Evolutionary conservation across 2,113 vertebrate genomes (phyloP).

Genomic region (Isichthys henryi): DNA sequence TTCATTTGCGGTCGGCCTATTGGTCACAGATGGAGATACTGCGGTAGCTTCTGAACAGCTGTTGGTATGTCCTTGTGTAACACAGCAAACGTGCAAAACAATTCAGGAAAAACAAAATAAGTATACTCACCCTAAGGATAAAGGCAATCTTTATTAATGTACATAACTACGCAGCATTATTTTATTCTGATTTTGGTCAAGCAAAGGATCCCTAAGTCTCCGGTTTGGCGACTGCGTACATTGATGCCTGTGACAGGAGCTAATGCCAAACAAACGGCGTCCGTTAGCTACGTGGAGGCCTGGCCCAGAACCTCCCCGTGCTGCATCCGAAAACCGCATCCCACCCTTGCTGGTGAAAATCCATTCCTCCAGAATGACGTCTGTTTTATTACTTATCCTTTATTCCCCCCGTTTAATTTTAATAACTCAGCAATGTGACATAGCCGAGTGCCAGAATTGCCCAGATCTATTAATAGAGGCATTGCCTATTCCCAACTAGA

Average conservation of each 20-base stretch:
- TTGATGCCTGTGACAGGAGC: slow-evolving; percentile 39
- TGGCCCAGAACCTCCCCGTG: neutral
- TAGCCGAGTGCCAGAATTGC: slow-evolving; percentile 42
- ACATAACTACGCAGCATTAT: neutral
- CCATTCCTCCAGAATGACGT: slow-evolving; percentile 31
- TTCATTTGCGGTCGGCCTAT: slow-evolving; percentile 8
- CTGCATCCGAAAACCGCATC: slow-evolving; percentile 26
- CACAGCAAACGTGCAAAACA: neutral
- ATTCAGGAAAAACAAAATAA: neutral
- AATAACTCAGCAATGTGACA: slow-evolving; percentile 44
- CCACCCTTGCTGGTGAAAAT: slow-evolving; percentile 35
- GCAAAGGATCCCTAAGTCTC: neutral
- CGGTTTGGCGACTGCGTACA: slow-evolving; percentile 49
- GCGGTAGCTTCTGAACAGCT: neutral
- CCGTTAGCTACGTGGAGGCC: neutral
- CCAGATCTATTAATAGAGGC: slow-evolving; percentile 45
- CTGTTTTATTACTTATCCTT: slow-evolving; percentile 40
- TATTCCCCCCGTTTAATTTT: slow-evolving; percentile 38
- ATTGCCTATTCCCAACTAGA: slow-evolving; percentile 32
- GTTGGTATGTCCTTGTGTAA: neutral
- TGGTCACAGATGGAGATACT: neutral
- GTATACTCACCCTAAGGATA: neutral
- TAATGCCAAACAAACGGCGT: slow-evolving; percentile 34
- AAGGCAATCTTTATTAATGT: neutral
- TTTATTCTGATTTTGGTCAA: neutral